Conservation (phyloP, 2,113 vertebrate species). For the Phodopus roborovskii region DNA sequence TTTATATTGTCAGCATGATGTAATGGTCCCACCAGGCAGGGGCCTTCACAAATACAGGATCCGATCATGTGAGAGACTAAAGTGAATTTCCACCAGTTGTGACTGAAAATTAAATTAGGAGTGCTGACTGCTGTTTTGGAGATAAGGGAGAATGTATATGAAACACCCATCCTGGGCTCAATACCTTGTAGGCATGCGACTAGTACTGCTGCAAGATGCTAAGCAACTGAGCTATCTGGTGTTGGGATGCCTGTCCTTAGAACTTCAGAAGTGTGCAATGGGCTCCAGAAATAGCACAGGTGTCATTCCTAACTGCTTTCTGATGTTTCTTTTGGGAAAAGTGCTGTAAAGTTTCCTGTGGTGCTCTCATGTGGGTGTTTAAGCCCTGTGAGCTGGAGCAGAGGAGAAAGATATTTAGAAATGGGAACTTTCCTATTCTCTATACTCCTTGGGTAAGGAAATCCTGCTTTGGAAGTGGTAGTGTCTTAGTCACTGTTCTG, state of each 20-base stretch:
- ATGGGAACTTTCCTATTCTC: background rate
- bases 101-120: background rate
- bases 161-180: background rate
- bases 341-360: background rate
- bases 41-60: background rate
- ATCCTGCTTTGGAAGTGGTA: background rate
- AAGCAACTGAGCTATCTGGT: background rate
- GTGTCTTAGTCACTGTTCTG: background rate
- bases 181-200: rapidly evolving
- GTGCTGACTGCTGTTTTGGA: background rate
- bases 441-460: background rate
- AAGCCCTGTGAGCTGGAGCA: background rate
- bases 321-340: constrained; percentile 22
- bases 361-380: background rate
- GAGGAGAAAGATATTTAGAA: background rate
- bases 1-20: constrained; percentile 57
- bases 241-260: background rate
- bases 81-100: background rate
- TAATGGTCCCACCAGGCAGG: background rate
- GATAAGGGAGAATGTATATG: background rate
- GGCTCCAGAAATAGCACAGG: background rate
- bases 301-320: background rate
- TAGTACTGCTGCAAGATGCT: background rate
- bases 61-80: background rate
- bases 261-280: background rate